Evolutionary conservation across 2,113 vertebrate genomes (phyloP), one percentile per base, ranked within the genome.

Genomic region (Neotragus pygmaeus): DNA sequence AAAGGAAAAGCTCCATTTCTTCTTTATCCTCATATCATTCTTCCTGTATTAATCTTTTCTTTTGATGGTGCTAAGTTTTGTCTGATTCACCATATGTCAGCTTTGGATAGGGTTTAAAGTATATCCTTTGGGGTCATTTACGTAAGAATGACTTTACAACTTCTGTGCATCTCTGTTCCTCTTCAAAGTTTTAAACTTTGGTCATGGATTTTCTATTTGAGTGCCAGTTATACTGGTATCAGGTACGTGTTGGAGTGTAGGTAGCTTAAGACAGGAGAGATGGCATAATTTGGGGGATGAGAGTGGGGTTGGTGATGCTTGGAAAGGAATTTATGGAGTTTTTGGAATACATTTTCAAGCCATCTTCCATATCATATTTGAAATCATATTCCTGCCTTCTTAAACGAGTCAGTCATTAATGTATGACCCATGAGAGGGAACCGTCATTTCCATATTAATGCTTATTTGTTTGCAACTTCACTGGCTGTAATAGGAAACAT

Each of bases 31-130:
- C 36, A 21, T 28, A 62, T 85, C 73, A 39, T 62, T 91, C 17
- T 84, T 75, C 28, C 77, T 60, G 30, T 94, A 91, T 89, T 62
- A 86, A 94, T 28, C 13, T 80, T 95, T 90, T 57, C 21, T 95
- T 96, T 97, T 86, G 75, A 51, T 95, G 39, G 92, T 98, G 96
- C 96, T 95, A 96, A 73, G 75, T 84, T 86, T 62, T 90, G 10
- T 88, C 64, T 94, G 57, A 93, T 47, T 94, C 92, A 58, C 47
- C 8, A 19, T 78, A 33, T 55, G 75, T 95, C 57, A n/a, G 19
- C 94, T 82, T 82, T 92, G 58, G 45, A 60, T 58, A 78, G 47
- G 91, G 86, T 57, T 97, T 66, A 80, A 94, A 87, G 45, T 51
- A 8, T 78, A 57, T 78, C 23, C 27, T 86, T 77, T 89, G n/a